phyloP scores from a whole-genome alignment of 2,113 vertebrate species.

The Tamias sibiricus region DNA sequence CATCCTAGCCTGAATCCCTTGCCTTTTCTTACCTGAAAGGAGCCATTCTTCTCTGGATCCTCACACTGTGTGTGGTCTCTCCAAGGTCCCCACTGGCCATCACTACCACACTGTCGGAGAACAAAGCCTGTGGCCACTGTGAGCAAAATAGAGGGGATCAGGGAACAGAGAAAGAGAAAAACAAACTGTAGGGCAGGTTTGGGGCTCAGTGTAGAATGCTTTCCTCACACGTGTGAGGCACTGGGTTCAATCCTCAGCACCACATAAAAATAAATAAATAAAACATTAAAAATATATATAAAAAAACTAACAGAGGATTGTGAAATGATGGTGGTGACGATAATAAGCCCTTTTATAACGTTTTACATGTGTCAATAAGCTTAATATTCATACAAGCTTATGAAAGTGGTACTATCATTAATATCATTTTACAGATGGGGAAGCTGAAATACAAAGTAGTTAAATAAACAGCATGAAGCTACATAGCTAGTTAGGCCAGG shows the following conservation, averaged over 20 bases:
- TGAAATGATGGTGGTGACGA: not conserved
- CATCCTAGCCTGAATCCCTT: not conserved
- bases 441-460: slow-evolving; percentile 6
- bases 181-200: too few species aligned
- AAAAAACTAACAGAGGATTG: not conserved
- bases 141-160: not conserved
- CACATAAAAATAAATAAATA: too few species aligned
- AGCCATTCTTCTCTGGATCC: slow-evolving; percentile 60
- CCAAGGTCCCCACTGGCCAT: slow-evolving; percentile 90
- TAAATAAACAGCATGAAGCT: not conserved
- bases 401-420: not conserved
- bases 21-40: slow-evolving; percentile 56
- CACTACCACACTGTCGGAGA: slow-evolving; percentile 86
- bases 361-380: not conserved
- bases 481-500: not conserved
- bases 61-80: slow-evolving; percentile 89
- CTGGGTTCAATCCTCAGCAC: too few species aligned
- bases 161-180: not conserved
- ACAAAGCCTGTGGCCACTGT: slow-evolving; percentile 88
- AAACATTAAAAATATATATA: too few species aligned
- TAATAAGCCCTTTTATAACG: not conserved
- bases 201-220: too few species aligned
- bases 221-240: too few species aligned
- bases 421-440: not conserved
- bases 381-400: not conserved